These are phyloP conservation scores for Crioceris asparagi DNA, from an alignment of 2,888 invertebrate genomes.

Conservation along the genomic window DNA sequence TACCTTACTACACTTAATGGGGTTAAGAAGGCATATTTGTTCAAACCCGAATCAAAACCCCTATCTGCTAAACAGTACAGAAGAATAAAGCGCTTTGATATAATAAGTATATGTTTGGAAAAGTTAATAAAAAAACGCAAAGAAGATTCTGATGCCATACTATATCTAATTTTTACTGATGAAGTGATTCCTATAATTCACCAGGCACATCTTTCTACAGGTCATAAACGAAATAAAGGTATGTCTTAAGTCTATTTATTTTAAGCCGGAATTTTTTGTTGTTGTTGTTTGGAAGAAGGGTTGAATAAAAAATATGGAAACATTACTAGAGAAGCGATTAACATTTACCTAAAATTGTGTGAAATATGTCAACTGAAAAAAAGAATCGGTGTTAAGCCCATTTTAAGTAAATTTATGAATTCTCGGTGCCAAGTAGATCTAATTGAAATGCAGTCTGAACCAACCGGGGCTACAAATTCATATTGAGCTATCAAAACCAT, in stretches of 20 bases:
- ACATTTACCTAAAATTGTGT: neutral
- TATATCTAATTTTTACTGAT: no score
- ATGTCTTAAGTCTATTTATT: neutral
- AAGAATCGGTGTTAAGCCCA: no score
- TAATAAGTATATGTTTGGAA: slow-evolving; percentile 3
- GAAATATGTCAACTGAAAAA: neutral
- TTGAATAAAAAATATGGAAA: slow-evolving; percentile 4
- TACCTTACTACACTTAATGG: slow-evolving; percentile 1
- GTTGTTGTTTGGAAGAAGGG: slow-evolving; percentile 3
- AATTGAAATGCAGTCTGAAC: slow-evolving; percentile 23
- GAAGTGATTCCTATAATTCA: no score
- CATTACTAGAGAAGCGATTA: slow-evolving; percentile 3
- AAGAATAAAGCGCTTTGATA: slow-evolving; percentile 5
- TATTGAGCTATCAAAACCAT: slow-evolving; percentile 30
- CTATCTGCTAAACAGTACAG: slow-evolving; percentile 1
- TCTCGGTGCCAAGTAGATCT: no score
- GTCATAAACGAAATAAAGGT: neutral
- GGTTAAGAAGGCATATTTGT: slow-evolving; percentile 1
- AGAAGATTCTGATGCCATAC: slow-evolving; percentile 4
- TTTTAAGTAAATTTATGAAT: no score
- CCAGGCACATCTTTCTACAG: slow-evolving; percentile 3
- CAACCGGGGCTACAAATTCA: slow-evolving; percentile 27
- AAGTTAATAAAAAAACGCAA: slow-evolving; percentile 4
- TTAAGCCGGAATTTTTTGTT: neutral
- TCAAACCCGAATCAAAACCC: slow-evolving; percentile 3